Evolutionary conservation across 2,888 invertebrate genomes (phyloP).

Genomic region (Himalopsyche tibetana): DNA sequence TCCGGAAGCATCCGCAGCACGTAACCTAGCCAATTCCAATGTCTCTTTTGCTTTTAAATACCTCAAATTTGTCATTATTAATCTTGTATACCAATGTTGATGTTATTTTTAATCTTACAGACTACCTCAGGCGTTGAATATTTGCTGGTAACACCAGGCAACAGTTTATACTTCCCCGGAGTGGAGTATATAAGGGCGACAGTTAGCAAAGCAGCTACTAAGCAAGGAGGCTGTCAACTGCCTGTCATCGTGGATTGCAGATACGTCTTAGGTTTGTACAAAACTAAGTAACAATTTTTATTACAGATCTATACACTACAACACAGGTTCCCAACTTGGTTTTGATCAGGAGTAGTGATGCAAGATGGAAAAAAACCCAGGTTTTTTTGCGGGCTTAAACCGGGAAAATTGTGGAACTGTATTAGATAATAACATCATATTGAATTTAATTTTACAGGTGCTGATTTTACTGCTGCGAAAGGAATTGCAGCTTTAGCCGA

Average conservation of each 20-base stretch:
- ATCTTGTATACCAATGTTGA: background rate
- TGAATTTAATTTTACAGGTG: slow-evolving; percentile 74
- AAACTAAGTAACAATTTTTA: background rate
- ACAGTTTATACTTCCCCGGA: slow-evolving; percentile 89
- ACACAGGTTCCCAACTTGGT: no score
- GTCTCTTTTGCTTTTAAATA: no score
- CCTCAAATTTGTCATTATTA: no score
- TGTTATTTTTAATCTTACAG: slow-evolving; percentile 72
- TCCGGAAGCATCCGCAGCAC: no score
- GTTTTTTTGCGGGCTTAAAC: no score
- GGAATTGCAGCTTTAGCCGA: slow-evolving; percentile 87
- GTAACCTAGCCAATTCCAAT: no score
- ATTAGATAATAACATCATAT: background rate
- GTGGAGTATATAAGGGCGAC: slow-evolving; percentile 88
- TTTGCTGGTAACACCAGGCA: slow-evolving; percentile 86
- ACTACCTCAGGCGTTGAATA: slow-evolving; percentile 83
- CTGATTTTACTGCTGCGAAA: slow-evolving; percentile 92
- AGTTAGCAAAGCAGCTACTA: slow-evolving; percentile 84
- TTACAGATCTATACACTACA: no score
- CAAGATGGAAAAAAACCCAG: no score
- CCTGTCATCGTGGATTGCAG: slow-evolving; percentile 90
- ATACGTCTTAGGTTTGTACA: slow-evolving; percentile 81
- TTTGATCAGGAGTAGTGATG: no score
- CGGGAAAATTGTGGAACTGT: background rate
- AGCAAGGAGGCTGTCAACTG: slow-evolving; percentile 82